Percentiles rank a stretch among this genome's conserved stretches.
Evolutionary conservation across 1,140 invertebrate genomes (phyloP).

Genomic region (Olivierus martensii): DNA sequence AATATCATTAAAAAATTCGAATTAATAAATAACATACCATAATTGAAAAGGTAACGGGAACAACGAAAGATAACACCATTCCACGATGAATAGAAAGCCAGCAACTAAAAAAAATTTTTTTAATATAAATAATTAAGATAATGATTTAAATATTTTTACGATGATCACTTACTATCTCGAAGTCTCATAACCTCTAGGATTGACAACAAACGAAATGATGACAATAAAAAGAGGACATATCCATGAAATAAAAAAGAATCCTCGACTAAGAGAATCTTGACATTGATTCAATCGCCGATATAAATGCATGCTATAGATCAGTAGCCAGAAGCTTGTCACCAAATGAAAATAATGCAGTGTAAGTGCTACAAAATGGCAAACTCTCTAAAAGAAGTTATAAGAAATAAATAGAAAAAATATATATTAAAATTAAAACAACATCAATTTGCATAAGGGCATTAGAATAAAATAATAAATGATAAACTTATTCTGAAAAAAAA

Average conservation of each 20-base stretch:
- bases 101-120: conserved; percentile 29
- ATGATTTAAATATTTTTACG: too few relatives aligned
- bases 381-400: conserved; percentile 28
- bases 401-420: background rate
- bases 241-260: conserved; percentile 16
- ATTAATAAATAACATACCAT: conserved; percentile 33
- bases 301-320: conserved; percentile 35
- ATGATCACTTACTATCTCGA: conserved; percentile 36
- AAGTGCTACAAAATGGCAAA: conserved; percentile 46
- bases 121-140: too few relatives aligned
- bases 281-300: conserved; percentile 28
- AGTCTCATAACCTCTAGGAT: conserved; percentile 49
- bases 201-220: conserved; percentile 41
- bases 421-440: too few relatives aligned
- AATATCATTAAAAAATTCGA: too few relatives aligned
- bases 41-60: conserved; percentile 49
- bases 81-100: conserved; percentile 56
- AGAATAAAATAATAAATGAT: too few relatives aligned
- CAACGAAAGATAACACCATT: conserved; percentile 53
- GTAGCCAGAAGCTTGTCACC: conserved; percentile 47
- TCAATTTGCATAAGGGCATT: too few relatives aligned
- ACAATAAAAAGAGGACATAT: conserved; percentile 15
- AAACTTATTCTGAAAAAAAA: too few relatives aligned
- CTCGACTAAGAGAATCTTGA: conserved; percentile 19
- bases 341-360: conserved; percentile 51